Evolutionary conservation across 2,888 invertebrate species (phyloP).

Genomic region (Dryadula phaetusa): DNA sequence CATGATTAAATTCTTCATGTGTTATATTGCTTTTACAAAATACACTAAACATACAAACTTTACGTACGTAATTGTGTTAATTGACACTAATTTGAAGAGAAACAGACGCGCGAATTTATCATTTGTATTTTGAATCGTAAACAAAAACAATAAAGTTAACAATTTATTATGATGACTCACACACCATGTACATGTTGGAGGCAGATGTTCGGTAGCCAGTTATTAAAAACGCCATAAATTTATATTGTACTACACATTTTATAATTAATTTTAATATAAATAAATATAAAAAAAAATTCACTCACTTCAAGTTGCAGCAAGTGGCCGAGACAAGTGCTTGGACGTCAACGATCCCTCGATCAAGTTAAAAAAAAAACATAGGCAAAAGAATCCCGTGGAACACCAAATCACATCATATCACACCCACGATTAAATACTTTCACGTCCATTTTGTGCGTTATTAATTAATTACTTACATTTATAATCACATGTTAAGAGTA

Average conservation of each 20-base stretch:
- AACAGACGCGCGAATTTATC: slow-evolving; percentile 47
- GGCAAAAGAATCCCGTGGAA: slow-evolving; percentile 42
- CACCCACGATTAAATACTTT: slow-evolving; percentile 68
- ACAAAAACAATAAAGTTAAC: slow-evolving; percentile 54
- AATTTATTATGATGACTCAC: slow-evolving; percentile 46
- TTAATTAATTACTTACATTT: slow-evolving; percentile 72
- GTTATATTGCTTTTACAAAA: slow-evolving; percentile 6
- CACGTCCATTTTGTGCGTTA: slow-evolving; percentile 71
- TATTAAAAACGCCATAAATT: slow-evolving; percentile 30
- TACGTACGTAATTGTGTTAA: slow-evolving; percentile 31
- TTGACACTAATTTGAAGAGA: slow-evolving; percentile 44
- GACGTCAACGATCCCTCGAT: slow-evolving; percentile 45
- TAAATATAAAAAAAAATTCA: slow-evolving; percentile 37
- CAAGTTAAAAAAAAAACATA: slow-evolving; percentile 46
- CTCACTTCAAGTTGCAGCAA: slow-evolving; percentile 46
- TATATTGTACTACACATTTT: slow-evolving; percentile 27
- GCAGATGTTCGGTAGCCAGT: slow-evolving; percentile 41
- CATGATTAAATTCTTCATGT: slow-evolving; percentile 27
- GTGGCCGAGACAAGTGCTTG: slow-evolving; percentile 46
- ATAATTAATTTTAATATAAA: slow-evolving; percentile 4
- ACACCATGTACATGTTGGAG: slow-evolving; percentile 45
- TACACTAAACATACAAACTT: background rate
- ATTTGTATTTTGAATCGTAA: slow-evolving; percentile 49
- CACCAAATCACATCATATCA: slow-evolving; percentile 59
- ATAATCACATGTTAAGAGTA: slow-evolving; percentile 70